Percentiles rank a stretch among this genome's conserved stretches.
These are phyloP conservation scores for Clanis bilineata DNA, from an alignment of 2,888 invertebrate genomes.

Conservation along the genomic window DNA sequence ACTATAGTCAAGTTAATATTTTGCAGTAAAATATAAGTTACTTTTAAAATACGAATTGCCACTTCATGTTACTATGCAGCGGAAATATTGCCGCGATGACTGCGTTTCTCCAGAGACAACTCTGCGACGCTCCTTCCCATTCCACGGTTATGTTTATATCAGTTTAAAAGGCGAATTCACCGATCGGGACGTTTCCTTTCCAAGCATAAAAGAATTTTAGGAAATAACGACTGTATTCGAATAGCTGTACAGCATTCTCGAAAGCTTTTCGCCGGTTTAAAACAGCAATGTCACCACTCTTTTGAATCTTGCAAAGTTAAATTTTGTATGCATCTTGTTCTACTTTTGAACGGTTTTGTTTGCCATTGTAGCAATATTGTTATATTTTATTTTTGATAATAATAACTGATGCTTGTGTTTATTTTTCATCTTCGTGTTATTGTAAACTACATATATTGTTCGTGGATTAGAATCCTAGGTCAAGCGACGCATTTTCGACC, in stretches of 20 bases:
- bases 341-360: constrained; percentile 18
- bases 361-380: neutral
- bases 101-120: constrained; percentile 40
- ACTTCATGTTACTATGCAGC: constrained; percentile 41
- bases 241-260: constrained; percentile 6
- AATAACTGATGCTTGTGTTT: no score
- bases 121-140: constrained; percentile 27
- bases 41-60: constrained; percentile 10
- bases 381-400: no score
- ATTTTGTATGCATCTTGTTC: constrained; percentile 14
- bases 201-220: constrained; percentile 58
- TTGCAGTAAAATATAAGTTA: neutral
- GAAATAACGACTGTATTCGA: constrained; percentile 41
- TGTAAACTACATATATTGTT: no score
- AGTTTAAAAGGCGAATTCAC: constrained; percentile 61
- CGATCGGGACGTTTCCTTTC: constrained; percentile 60
- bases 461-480: no score
- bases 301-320: constrained; percentile 19
- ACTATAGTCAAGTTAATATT: neutral
- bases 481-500: no score
- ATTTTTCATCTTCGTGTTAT: no score
- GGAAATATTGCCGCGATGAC: constrained; percentile 59
- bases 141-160: constrained; percentile 60
- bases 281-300: constrained; percentile 15
- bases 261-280: constrained; percentile 21